Conservation (phyloP, 2,113 vertebrate species). For the Panurus biarmicus region DNA sequence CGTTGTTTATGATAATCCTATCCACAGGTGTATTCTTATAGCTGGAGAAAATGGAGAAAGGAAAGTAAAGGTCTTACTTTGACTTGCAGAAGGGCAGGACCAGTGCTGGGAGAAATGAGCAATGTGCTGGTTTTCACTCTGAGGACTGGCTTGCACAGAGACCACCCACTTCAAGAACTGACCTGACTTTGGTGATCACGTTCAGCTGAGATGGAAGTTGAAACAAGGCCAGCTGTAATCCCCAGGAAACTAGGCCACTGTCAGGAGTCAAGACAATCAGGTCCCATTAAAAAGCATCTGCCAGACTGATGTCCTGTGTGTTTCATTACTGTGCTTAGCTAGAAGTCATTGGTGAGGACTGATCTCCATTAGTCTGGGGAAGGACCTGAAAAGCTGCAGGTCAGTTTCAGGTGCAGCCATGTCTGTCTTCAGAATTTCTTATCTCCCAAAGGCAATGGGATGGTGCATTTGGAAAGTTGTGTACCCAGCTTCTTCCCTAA, state of each 20-base stretch:
- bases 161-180: neutral
- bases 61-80: neutral
- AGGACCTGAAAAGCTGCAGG: neutral
- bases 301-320: neutral
- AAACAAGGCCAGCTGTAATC: conserved; percentile 27
- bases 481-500: neutral
- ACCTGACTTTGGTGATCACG: neutral
- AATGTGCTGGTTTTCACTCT: neutral
- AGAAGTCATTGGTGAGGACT: neutral
- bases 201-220: conserved; percentile 6
- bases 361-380: neutral
- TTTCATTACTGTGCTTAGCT: neutral
- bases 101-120: neutral
- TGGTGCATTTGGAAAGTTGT: accelerated
- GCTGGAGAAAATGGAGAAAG: neutral
- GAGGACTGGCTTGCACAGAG: neutral
- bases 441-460: neutral
- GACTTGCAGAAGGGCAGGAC: neutral
- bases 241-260: conserved; percentile 12
- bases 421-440: neutral
- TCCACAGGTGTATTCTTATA: neutral
- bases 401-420: neutral
- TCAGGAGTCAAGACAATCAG: conserved; percentile 9
- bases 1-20: neutral
- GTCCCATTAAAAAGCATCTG: conserved; percentile 27